These are phyloP conservation scores for Lithophane leautieri DNA, from an alignment of 2,888 invertebrate species.

Conservation along the genomic window DNA sequence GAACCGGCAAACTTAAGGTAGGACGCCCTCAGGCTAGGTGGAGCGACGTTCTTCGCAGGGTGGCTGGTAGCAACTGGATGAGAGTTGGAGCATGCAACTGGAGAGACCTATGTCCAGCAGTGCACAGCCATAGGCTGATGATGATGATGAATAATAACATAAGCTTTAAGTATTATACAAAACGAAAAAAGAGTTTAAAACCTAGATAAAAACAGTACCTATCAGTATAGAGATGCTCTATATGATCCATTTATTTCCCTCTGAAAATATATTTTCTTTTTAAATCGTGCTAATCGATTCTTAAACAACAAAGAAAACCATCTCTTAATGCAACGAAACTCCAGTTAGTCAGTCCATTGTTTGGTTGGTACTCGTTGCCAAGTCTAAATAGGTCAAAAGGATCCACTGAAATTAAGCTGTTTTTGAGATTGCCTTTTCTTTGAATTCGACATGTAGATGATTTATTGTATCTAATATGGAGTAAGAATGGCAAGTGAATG, in stretches of 20 bases:
- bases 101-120: too few relatives aligned
- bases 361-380: slow-evolving; percentile 32
- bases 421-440: slow-evolving; percentile 63
- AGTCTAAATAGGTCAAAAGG: slow-evolving; percentile 66
- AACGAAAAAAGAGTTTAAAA: background rate
- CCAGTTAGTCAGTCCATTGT: slow-evolving; percentile 35
- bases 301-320: slow-evolving; percentile 21
- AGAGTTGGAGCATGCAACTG: too few relatives aligned
- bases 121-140: too few relatives aligned
- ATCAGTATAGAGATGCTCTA: too few relatives aligned
- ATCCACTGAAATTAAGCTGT: slow-evolving; percentile 44
- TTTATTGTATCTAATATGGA: slow-evolving; percentile 64
- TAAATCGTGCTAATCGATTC: slow-evolving; percentile 14
- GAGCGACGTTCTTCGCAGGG: too few relatives aligned
- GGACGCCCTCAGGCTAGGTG: too few relatives aligned
- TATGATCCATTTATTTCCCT: background rate
- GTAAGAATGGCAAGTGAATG: slow-evolving; percentile 42
- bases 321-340: slow-evolving; percentile 11
- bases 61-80: too few relatives aligned
- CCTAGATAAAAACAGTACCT: background rate
- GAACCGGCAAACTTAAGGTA: too few relatives aligned
- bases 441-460: slow-evolving; percentile 65
- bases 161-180: background rate
- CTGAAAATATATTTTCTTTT: background rate
- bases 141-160: too few relatives aligned